Evolutionary conservation across 35 echinoderm and acorn worm genomes (phyloP).

Genomic region (Ptychodera flava): DNA sequence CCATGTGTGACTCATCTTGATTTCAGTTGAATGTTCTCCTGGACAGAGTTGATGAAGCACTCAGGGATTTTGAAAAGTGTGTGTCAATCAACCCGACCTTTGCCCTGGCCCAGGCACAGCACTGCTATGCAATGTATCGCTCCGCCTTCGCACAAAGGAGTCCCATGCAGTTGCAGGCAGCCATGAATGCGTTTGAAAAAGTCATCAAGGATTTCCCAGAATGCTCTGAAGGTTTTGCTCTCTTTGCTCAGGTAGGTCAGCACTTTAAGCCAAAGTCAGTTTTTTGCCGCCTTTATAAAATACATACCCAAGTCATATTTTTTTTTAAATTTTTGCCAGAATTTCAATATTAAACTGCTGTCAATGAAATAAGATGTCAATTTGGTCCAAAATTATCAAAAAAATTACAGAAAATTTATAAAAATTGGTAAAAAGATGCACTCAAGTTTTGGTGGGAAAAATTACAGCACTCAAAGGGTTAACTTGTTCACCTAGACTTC

Average conservation of each 20-base stretch:
- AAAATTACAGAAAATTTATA: no score
- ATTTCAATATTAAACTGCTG: no score
- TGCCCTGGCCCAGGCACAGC: constrained; percentile 91
- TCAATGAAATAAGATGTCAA: no score
- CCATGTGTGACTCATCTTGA: no score
- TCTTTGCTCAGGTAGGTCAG: constrained; percentile 69
- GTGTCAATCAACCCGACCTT: constrained; percentile 60
- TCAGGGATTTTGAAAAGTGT: constrained; percentile 94
- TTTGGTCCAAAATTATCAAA: no score
- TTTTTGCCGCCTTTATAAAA: no score
- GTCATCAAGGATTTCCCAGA: constrained; percentile 68
- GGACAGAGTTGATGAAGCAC: constrained; percentile 83
- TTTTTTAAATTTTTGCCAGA: background rate
- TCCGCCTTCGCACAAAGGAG: constrained; percentile 64
- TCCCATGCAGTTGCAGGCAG: constrained; percentile 92
- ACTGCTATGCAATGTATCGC: constrained; percentile 88
- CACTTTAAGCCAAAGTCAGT: no score
- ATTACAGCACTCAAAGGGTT: no score
- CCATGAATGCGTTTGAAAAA: constrained; percentile 69
- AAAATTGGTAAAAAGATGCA: no score
- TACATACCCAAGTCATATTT: no score
- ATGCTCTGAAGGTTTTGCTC: constrained; percentile 83
- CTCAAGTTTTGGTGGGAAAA: no score
- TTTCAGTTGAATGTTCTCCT: constrained; percentile 75
- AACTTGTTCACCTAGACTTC: no score